Evolutionary conservation across 2,797 vertebrate genomes (phyloP).

Genomic region (Dendrocincla tyrannina): DNA sequence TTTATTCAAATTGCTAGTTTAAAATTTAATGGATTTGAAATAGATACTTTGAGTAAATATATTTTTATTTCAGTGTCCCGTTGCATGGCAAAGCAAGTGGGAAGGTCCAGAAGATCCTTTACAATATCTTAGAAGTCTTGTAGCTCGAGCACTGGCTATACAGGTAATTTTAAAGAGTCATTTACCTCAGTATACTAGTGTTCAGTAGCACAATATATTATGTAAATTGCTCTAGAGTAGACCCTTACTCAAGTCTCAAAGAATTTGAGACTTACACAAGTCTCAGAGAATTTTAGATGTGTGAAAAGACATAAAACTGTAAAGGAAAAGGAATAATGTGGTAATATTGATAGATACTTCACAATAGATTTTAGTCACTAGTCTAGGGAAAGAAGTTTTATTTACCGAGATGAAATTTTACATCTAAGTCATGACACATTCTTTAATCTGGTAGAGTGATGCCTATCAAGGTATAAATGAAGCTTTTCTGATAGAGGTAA

Average conservation of each 20-base stretch:
- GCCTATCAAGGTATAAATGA: neutral
- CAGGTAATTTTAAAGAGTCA: constrained; percentile 80
- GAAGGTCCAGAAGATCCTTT: constrained; percentile 97
- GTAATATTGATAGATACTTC: neutral
- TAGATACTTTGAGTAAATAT: neutral
- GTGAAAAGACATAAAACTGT: neutral
- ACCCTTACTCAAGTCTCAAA: neutral
- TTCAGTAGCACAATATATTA: neutral
- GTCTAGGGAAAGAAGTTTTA: neutral
- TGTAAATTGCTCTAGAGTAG: neutral
- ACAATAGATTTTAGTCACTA: neutral
- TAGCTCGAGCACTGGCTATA: constrained; percentile 86
- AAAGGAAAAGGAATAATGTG: neutral
- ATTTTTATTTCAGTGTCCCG: constrained; percentile 80
- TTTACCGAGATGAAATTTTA: neutral
- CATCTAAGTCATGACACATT: neutral
- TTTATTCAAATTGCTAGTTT: neutral
- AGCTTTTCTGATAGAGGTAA: neutral
- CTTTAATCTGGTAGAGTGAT: neutral
- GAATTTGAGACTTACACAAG: neutral
- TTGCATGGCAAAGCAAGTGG: constrained; percentile 92
- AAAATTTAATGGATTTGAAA: neutral
- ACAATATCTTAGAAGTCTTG: constrained; percentile 90
- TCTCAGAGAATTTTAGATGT: neutral
- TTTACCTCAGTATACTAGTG: neutral